phyloP scores from a whole-genome alignment of 2,888 invertebrate species.

The Drosophila mettleri region DNA sequence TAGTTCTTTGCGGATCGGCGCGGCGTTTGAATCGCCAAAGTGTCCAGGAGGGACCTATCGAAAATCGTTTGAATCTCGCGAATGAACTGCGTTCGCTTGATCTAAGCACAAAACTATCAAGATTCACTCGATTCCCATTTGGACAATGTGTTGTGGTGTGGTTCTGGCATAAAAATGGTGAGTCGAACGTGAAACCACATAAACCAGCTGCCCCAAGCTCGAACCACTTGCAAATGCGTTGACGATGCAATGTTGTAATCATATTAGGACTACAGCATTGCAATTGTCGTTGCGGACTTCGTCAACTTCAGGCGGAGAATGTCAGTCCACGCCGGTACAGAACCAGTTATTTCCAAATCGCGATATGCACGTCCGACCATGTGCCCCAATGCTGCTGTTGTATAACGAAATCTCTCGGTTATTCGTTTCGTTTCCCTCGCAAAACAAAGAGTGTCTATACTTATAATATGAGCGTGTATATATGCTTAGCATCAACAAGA shows the following conservation, averaged over 20 bases:
- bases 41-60: too few relatives aligned
- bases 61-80: conserved; percentile 11
- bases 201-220: conserved; percentile 19
- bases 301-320: conserved; percentile 34
- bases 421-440: conserved; percentile 37
- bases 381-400: conserved; percentile 58
- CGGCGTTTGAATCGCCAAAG: conserved; percentile 58
- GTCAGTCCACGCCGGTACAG: conserved; percentile 64
- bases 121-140: conserved; percentile 12
- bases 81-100: conserved; percentile 2
- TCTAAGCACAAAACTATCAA: background rate
- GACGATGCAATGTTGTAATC: background rate
- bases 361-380: conserved; percentile 48
- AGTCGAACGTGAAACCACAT: conserved; percentile 40
- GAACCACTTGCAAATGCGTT: conserved; percentile 68
- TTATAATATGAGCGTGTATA: conserved; percentile 3
- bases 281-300: background rate
- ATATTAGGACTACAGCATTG: background rate
- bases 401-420: conserved; percentile 56
- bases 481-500: conserved; percentile 16
- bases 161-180: conserved; percentile 67
- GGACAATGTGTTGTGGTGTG: conserved; percentile 66
- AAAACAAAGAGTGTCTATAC: conserved; percentile 43
- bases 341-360: conserved; percentile 71
- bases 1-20: conserved; percentile 70